Conservation (phyloP, 1,140 invertebrate genomes). For the Macrobrachium nipponense region DNA sequence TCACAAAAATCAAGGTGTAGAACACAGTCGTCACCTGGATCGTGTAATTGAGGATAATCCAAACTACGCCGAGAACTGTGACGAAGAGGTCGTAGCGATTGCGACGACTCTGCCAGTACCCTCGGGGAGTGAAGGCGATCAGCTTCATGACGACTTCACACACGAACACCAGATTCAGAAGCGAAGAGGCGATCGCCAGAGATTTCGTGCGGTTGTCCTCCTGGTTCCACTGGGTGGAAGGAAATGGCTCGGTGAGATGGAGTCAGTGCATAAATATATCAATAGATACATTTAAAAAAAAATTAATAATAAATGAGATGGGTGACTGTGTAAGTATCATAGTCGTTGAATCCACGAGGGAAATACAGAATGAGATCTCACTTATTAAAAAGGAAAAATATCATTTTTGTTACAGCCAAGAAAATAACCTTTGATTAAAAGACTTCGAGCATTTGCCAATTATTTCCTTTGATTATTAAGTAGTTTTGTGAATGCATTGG, state of each 20-base stretch:
- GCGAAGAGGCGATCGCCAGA: slow-evolving; percentile 61
- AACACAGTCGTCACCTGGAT: slow-evolving; percentile 69
- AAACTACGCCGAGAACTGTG: slow-evolving; percentile 94
- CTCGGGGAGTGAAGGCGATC: slow-evolving; percentile 96
- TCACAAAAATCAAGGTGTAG: slow-evolving; percentile 32
- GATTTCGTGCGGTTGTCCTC: slow-evolving; percentile 66
- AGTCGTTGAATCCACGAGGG: too few species aligned
- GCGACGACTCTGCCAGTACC: slow-evolving; percentile 97
- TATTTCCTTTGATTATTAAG: too few species aligned
- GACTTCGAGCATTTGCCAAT: too few species aligned
- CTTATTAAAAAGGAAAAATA: too few species aligned
- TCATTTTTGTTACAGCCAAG: too few species aligned
- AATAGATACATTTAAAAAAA: too few species aligned
- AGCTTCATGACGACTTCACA: slow-evolving; percentile 98
- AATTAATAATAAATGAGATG: too few species aligned
- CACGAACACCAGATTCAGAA: slow-evolving; percentile 74
- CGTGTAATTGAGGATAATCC: slow-evolving; percentile 95
- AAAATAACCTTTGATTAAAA: too few species aligned
- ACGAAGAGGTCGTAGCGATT: slow-evolving; percentile 99
- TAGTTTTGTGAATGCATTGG: too few species aligned
- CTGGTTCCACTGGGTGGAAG: slow-evolving; percentile 71
- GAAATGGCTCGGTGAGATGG: slow-evolving; percentile 37
- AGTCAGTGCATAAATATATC: too few species aligned
- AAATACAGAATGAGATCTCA: too few species aligned
- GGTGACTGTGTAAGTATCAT: too few species aligned